Conservation (phyloP, 1,140 invertebrate species). For the Lepidurus couesii region DNA sequence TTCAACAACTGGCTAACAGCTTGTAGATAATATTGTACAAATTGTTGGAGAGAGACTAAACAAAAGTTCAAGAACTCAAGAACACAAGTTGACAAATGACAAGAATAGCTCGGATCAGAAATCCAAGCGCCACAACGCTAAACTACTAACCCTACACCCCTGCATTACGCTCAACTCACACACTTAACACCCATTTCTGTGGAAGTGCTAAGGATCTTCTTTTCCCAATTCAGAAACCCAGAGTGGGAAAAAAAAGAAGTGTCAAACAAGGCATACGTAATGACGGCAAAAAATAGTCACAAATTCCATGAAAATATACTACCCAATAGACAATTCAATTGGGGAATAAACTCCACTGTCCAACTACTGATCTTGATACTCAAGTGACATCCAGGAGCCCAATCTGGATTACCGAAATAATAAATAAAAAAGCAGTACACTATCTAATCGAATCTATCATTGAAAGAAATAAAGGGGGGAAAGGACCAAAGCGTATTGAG, state of each 20-base stretch:
- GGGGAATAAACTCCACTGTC: too few relatives aligned
- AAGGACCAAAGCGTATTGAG: neutral
- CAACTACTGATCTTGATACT: neutral
- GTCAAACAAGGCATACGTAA: too few relatives aligned
- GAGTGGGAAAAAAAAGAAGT: too few relatives aligned
- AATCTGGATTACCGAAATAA: slow-evolving; percentile 4
- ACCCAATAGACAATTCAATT: too few relatives aligned
- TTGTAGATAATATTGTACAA: neutral
- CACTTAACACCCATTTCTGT: neutral
- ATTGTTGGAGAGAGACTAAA: neutral
- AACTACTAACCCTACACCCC: neutral
- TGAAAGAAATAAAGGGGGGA: neutral
- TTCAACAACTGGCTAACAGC: neutral
- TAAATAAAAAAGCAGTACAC: neutral
- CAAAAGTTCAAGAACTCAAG: neutral
- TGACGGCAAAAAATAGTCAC: too few relatives aligned
- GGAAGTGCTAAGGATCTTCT: too few relatives aligned
- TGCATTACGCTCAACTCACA: neutral
- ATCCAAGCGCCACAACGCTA: neutral
- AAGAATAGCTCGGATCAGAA: neutral
- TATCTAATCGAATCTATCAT: neutral
- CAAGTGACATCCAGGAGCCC: neutral
- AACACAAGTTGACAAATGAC: neutral
- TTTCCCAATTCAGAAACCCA: too few relatives aligned
- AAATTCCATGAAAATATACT: too few relatives aligned